Conservation (phyloP, 1,140 invertebrate species). For the Diplogasteroides magnus region DNA sequence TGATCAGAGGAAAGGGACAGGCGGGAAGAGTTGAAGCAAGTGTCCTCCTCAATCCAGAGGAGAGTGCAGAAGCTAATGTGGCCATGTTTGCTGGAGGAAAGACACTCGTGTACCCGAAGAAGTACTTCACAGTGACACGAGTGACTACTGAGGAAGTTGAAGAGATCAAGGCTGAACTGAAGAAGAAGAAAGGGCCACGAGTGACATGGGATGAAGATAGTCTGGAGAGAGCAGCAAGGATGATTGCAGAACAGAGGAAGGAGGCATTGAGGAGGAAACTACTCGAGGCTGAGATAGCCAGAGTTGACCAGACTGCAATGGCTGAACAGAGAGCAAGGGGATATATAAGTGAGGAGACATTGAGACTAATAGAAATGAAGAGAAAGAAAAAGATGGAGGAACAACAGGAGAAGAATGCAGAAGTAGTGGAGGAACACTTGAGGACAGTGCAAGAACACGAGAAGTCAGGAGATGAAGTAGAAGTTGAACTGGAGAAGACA, state of each 20-base stretch:
- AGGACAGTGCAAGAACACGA: slow-evolving; percentile 15
- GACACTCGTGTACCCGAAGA: background rate
- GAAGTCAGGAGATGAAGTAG: slow-evolving; percentile 14
- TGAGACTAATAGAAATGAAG: background rate
- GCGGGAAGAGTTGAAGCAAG: background rate
- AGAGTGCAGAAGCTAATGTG: background rate
- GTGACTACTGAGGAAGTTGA: background rate
- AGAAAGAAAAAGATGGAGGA: background rate
- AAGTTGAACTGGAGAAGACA: background rate
- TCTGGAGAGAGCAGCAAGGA: background rate
- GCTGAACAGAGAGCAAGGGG: background rate
- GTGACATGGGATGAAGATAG: background rate
- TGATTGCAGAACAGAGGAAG: background rate
- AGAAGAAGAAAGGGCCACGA: background rate
- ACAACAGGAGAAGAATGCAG: too few relatives aligned
- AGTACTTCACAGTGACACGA: background rate
- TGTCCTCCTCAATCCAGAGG: background rate
- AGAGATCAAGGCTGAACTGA: slow-evolving; percentile 13
- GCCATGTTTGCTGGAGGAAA: too few relatives aligned
- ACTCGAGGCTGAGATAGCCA: background rate
- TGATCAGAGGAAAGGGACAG: background rate
- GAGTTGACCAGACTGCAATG: background rate
- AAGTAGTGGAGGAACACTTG: background rate
- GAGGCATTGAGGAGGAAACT: background rate
- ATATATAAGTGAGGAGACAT: background rate